Base-by-base conservation (phyloP, 2,113 vertebrate species). In the Pseudorhombus dupliciocellatus region DNA sequence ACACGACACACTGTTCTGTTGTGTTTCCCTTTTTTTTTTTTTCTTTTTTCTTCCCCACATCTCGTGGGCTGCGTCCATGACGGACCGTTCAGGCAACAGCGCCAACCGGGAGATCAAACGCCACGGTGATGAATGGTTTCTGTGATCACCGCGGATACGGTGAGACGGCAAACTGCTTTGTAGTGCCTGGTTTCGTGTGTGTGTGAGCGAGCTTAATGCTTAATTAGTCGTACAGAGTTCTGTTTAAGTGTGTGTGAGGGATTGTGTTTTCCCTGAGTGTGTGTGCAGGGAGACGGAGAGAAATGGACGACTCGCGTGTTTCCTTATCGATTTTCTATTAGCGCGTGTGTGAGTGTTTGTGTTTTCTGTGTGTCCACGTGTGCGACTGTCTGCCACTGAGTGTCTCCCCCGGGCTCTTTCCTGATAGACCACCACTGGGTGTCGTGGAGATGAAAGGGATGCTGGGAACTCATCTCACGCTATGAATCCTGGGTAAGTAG, bases 381-480 rank as follows among this genome's bases (percentile, higher is more conserved):
- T 77, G 40, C 60, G 79, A 37, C 64, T 75, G 75, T 76, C 77
- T 75, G 70, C 42, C 12, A 63, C 40, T 60, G 77, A 66, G 74
- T 70, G 59, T 83, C 70, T 87, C 88, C 87, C 59, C 59, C 54
- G 5, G 88, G 90, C 80, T 66, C 67, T 78, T 72, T 77, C 77
- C 77, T 86, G 85, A 87, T 85, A 70, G 85, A 90, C 84, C 76
- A 84, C 82, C 79, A 75, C 83, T 77, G 82, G 80, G 62, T 81
- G 84, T 77, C 81, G 82, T 66, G 68, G 85, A 92, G 87, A 92
- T 92, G 89, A 91, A 91, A 91, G 90, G 88, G 68, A 88, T 85
- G 75, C 89, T 87, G 87, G 89, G 90, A 92, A 90, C 87, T 92
- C 89, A 90, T 92, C 90, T 92, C 88, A 92, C 16, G 78, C 90